These are phyloP conservation scores for Bombus waltoni DNA, from an alignment of 1,140 invertebrate species.

Conservation along the genomic window DNA sequence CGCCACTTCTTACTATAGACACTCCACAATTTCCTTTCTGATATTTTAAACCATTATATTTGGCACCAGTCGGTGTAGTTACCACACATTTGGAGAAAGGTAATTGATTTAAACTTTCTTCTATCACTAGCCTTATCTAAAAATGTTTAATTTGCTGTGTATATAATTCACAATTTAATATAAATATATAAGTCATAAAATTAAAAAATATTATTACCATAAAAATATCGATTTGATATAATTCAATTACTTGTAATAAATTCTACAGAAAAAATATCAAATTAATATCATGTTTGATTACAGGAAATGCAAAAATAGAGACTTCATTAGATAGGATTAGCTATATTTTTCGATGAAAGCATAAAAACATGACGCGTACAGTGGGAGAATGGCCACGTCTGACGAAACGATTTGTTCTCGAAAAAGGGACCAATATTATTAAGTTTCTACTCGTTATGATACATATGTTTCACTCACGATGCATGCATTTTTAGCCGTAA, in stretches of 20 bases:
- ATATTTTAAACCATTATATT: conserved; percentile 96
- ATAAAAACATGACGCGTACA: background rate
- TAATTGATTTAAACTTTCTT: conserved; percentile 98
- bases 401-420: background rate
- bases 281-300: no score
- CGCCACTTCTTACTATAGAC: conserved; percentile 97
- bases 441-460: background rate
- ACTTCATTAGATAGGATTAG: background rate
- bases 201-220: no score
- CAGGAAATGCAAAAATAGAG: no score
- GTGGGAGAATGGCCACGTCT: background rate
- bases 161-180: background rate
- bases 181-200: background rate
- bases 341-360: background rate
- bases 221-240: background rate
- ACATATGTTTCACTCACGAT: background rate
- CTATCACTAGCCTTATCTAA: conserved; percentile 91
- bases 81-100: conserved; percentile 95
- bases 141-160: conserved; percentile 18
- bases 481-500: background rate
- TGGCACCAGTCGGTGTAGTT: conserved; percentile 95
- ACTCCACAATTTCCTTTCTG: conserved; percentile 99
- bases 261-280: background rate
- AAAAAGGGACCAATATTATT: background rate
- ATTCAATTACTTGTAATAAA: background rate